These are phyloP conservation scores for Xiphophorus couchianus DNA, from an alignment of 2,113 vertebrate genomes.

Conservation along the genomic window DNA sequence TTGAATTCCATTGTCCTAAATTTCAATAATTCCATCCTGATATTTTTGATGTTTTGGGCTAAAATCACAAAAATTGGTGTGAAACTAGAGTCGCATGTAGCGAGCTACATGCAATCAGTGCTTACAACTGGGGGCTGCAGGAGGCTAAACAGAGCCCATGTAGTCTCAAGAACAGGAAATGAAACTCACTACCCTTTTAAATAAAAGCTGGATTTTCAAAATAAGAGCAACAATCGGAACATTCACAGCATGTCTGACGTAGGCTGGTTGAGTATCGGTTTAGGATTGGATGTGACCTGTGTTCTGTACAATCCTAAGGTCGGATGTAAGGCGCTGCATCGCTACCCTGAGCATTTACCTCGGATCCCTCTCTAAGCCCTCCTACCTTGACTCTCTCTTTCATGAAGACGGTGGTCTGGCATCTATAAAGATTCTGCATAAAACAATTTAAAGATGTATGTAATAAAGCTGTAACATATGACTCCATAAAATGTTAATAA, in stretches of 20 bases:
- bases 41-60: background rate
- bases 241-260: background rate
- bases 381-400: background rate
- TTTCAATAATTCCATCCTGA: background rate
- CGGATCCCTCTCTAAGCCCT: background rate
- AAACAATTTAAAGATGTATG: slow-evolving; percentile 14
- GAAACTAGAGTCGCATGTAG: too few relatives aligned
- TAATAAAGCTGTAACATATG: slow-evolving; percentile 48
- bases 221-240: too few relatives aligned
- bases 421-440: background rate
- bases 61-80: background rate
- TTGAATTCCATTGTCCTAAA: background rate
- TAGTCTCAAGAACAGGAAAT: too few relatives aligned
- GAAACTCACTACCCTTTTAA: too few relatives aligned
- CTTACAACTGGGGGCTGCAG: too few relatives aligned
- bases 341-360: too few relatives aligned
- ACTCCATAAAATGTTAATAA: slow-evolving; percentile 55
- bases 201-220: too few relatives aligned
- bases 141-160: too few relatives aligned
- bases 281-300: background rate
- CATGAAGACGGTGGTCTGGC: background rate
- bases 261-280: background rate
- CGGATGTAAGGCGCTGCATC: background rate
- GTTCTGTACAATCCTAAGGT: background rate
- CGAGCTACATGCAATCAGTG: too few relatives aligned